Percentiles rank a stretch among this genome's conserved stretches.
Evolutionary conservation across 1,140 invertebrate genomes (phyloP).

Genomic region (Riptortus pedestris): DNA sequence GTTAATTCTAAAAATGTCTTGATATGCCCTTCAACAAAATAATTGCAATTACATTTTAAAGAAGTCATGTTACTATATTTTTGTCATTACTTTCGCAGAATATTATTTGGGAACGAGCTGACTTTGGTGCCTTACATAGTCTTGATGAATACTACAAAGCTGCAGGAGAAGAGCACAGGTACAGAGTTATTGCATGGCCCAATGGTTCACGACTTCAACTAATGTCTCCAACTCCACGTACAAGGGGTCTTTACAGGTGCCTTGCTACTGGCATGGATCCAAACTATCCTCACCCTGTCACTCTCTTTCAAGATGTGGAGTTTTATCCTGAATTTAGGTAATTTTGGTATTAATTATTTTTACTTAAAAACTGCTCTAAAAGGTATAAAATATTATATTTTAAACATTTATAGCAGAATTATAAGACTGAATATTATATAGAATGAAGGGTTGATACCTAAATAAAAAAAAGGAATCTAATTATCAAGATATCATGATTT

Average conservation of each 20-base stretch:
- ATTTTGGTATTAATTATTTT: not conserved
- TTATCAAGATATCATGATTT: too few relatives aligned
- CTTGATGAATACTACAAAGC: slow-evolving; percentile 30
- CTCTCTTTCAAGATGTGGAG: slow-evolving; percentile 33
- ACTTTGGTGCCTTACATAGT: slow-evolving; percentile 29
- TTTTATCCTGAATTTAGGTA: slow-evolving; percentile 31
- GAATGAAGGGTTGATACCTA: too few relatives aligned
- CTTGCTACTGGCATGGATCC: slow-evolving; percentile 31
- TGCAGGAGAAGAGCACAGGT: slow-evolving; percentile 28
- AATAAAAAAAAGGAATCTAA: too few relatives aligned
- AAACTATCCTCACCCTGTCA: slow-evolving; percentile 22
- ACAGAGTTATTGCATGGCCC: slow-evolving; percentile 30
- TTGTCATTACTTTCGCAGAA: too few relatives aligned
- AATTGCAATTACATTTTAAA: too few relatives aligned
- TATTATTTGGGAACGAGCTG: slow-evolving; percentile 34
- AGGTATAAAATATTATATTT: too few relatives aligned
- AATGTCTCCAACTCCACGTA: slow-evolving; percentile 28
- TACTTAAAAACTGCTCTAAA: too few relatives aligned
- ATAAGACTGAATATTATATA: too few relatives aligned
- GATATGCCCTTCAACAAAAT: too few relatives aligned
- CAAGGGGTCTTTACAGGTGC: slow-evolving; percentile 33
- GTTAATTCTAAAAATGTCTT: too few relatives aligned
- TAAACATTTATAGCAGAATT: too few relatives aligned
- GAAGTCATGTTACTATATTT: too few relatives aligned
- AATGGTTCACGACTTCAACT: slow-evolving; percentile 32